A percentile compares a stretch with the other conserved stretches of the same genome.
Conservation (phyloP, 1,140 invertebrate species). For the Belonocnema kinseyi region DNA sequence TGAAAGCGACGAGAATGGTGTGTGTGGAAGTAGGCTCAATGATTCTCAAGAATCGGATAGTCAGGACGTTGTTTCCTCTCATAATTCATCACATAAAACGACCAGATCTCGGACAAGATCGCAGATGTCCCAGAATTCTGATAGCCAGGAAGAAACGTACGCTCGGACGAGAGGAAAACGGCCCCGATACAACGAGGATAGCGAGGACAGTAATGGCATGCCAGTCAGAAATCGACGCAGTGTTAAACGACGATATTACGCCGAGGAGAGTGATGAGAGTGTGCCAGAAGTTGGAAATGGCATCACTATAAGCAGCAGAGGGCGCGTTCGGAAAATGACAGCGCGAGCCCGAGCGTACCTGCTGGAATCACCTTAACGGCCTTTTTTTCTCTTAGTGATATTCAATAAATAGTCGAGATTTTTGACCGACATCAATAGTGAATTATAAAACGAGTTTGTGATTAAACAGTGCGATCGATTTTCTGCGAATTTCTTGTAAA, state of each 20-base stretch:
- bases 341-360: slow-evolving; percentile 84
- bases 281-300: slow-evolving; percentile 55
- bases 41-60: slow-evolving; percentile 22
- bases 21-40: slow-evolving; percentile 36
- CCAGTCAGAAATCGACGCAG: slow-evolving; percentile 65
- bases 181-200: slow-evolving; percentile 81
- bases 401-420: slow-evolving; percentile 39
- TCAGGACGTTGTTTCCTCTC: background rate
- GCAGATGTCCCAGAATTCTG: slow-evolving; percentile 32
- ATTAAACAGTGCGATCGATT: background rate
- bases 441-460: slow-evolving; percentile 13
- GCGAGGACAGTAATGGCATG: slow-evolving; percentile 64
- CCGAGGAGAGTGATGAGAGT: slow-evolving; percentile 57
- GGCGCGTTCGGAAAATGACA: slow-evolving; percentile 88
- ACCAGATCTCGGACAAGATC: slow-evolving; percentile 36
- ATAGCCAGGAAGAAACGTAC: slow-evolving; percentile 25
- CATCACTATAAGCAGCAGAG: slow-evolving; percentile 87
- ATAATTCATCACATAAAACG: background rate
- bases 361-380: slow-evolving; percentile 75
- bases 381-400: slow-evolving; percentile 41
- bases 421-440: slow-evolving; percentile 1
- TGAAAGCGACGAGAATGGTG: slow-evolving; percentile 37
- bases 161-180: slow-evolving; percentile 70
- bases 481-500: background rate
- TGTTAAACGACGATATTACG: slow-evolving; percentile 67